Base-by-base conservation (phyloP, 2,797 vertebrate species). In the Sebastiscus tertius region DNA sequence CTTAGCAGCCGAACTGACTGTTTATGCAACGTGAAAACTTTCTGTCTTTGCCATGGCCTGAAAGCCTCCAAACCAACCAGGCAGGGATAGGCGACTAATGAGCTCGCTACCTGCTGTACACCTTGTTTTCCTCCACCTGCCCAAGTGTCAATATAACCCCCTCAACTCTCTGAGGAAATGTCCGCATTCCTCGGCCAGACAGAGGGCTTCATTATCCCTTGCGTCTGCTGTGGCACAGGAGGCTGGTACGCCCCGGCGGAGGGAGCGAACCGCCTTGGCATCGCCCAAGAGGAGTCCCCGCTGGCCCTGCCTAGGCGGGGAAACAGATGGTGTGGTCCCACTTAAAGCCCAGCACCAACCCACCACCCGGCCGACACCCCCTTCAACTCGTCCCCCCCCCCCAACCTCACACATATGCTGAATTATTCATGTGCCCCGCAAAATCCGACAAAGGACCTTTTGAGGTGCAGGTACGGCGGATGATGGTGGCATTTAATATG, bases 321-420 rank as follows among this genome's bases (percentile, higher is more conserved):
- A 93, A 95, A 93, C 96, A 96, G 95, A 96, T 96, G 96, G 96
- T 91, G 92, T 73, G 88, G 84, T 90, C 92, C 90, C 90, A 93
- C 93, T 94, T 94, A 93, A 93, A 93, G 92, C 93, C 88, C 85
- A 73, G 84, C 87, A 84, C 87, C 91, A 90, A 89, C 89, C 88
- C 91, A 79, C 89, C 79, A 88, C 80, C 87, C 75, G 60, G 75
- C 89, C 86, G 74, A 87, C 89, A 85, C 88, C 90, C 77, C 83
- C 88, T 87, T 89, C 81, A 77, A 86, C 87, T 61, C 34, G 34
- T 36, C 34, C 58, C 0, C 74, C 58, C 58, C 58, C 67, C 72
- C 49, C 72, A 27, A 42, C 67, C 33, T 71, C 87, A 82, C 85
- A 87, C 84, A 85, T 82, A 86, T 76, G 8, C 83, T 96, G 93